Evolutionary conservation across 1,140 invertebrate species (phyloP).

Genomic region (Arctopsyche grandis): DNA sequence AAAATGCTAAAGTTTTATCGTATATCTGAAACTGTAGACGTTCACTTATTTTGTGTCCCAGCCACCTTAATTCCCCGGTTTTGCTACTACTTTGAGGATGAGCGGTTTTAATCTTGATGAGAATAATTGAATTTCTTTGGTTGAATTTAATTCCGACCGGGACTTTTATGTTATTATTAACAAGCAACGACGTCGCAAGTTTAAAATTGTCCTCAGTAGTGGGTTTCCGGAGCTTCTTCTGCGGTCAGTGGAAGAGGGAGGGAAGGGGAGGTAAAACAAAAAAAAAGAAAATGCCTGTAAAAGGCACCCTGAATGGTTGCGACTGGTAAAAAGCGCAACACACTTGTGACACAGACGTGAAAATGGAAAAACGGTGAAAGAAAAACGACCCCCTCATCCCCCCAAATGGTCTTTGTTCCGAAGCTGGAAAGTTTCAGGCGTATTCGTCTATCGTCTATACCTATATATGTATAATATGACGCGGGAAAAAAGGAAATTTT

Average conservation of each 20-base stretch:
- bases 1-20: background rate
- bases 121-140: constrained; percentile 22
- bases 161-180: constrained; percentile 5
- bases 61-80: background rate
- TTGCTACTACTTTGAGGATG: background rate
- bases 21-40: background rate
- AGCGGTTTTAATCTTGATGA: background rate
- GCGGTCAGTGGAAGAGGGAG: too few species aligned
- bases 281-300: background rate
- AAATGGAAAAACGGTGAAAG: background rate
- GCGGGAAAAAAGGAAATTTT: too few species aligned
- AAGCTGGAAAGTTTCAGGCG: constrained; percentile 4
- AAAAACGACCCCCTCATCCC: background rate
- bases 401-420: background rate
- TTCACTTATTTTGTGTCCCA: background rate
- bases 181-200: background rate
- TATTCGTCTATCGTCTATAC: too few species aligned
- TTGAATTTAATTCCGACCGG: background rate
- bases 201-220: background rate
- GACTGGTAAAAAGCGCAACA: too few species aligned
- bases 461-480: too few species aligned
- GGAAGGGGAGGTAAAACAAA: too few species aligned
- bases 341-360: background rate
- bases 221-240: too few species aligned
- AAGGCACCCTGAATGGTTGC: background rate